Evolutionary conservation across 2,113 vertebrate genomes (phyloP).

Genomic region (Malurus cyaneus): DNA sequence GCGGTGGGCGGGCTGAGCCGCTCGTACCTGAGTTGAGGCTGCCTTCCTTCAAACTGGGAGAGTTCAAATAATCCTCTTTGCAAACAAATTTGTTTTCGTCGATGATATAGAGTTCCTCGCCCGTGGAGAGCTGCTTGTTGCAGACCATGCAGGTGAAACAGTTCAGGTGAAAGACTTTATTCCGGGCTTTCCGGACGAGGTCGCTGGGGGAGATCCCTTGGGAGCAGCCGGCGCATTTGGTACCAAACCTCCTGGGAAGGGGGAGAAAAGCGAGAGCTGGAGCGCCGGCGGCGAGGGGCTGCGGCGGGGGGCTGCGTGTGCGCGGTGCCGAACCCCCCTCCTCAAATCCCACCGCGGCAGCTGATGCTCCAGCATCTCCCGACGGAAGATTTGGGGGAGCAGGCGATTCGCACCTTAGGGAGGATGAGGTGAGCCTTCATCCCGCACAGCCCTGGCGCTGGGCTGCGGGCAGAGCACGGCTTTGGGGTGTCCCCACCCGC

Average conservation of each 20-base stretch:
- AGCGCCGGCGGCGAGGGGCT: not conserved
- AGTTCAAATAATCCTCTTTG: constrained; percentile 94
- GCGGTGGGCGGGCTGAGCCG: not conserved
- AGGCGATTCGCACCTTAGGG: not conserved
- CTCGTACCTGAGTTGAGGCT: constrained; percentile 93
- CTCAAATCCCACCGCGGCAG: not conserved
- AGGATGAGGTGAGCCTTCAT: not conserved
- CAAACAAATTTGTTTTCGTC: constrained; percentile 98
- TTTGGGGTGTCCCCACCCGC: not conserved
- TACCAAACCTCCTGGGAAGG: constrained; percentile 88
- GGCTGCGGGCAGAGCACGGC: not conserved
- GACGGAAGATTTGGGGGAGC: not conserved
- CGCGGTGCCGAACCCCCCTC: rapidly evolving
- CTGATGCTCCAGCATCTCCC: not conserved
- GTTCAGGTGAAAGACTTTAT: constrained; percentile 96
- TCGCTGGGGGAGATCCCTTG: constrained; percentile 96
- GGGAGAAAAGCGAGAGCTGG: not conserved
- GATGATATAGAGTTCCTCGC: constrained; percentile 96
- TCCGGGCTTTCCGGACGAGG: constrained; percentile 93
- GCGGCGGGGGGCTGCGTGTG: rapidly evolving
- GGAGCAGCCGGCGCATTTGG: constrained; percentile 94
- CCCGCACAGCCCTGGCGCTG: not conserved
- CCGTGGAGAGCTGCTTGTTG: constrained; percentile 98
- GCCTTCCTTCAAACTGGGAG: constrained; percentile 88
- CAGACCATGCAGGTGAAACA: constrained; percentile 99